A percentile compares a stretch with the other conserved stretches of the same genome.
Conservation (phyloP, 2,797 vertebrate genomes). For the Botia kubotai region DNA sequence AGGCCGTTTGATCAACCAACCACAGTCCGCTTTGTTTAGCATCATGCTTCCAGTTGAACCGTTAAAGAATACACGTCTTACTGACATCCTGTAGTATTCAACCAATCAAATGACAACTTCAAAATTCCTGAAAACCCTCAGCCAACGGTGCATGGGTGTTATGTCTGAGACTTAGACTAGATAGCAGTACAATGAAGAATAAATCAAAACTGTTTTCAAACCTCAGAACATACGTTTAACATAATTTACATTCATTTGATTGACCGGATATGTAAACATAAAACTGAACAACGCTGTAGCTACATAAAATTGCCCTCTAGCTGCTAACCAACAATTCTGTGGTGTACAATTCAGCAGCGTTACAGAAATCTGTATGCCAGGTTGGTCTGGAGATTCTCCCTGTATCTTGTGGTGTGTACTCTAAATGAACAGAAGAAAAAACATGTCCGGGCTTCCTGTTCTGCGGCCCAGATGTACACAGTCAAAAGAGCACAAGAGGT, state of each 20-base stretch:
- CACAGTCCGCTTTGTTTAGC: too few species aligned
- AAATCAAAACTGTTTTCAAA: background rate
- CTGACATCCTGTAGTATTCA: too few species aligned
- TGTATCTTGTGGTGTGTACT: constrained; percentile 55
- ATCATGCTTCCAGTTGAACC: too few species aligned
- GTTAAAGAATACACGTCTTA: too few species aligned
- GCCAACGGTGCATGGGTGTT: too few species aligned
- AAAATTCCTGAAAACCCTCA: too few species aligned
- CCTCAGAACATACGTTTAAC: background rate
- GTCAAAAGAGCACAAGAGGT: constrained; percentile 55
- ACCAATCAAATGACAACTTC: too few species aligned
- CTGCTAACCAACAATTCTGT: constrained; percentile 52
- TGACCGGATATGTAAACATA: background rate
- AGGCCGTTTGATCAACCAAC: too few species aligned
- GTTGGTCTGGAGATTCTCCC: constrained; percentile 49
- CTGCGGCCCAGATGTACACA: constrained; percentile 57
- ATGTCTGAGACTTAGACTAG: too few species aligned
- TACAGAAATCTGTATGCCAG: constrained; percentile 50
- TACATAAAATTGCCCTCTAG: constrained; percentile 42
- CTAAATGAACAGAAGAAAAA: constrained; percentile 50
- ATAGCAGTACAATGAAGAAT: background rate
- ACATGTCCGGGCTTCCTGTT: constrained; percentile 49
- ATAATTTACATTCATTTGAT: background rate
- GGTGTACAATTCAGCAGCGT: constrained; percentile 48
- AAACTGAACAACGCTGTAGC: constrained; percentile 8